These are phyloP conservation scores for Maniola hyperantus DNA, from an alignment of 2,888 invertebrate species.

Conservation along the genomic window DNA sequence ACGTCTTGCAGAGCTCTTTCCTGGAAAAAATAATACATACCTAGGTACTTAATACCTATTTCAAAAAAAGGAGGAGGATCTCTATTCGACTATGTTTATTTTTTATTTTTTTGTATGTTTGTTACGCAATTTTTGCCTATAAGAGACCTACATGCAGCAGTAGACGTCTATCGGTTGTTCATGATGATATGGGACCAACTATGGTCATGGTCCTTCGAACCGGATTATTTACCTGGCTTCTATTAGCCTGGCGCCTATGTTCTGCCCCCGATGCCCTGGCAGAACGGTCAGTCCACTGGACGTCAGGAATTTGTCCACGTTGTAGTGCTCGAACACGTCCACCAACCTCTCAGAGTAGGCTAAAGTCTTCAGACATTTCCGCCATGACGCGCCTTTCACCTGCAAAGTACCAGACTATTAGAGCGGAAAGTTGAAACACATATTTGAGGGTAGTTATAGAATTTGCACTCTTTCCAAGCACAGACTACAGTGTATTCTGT, in stretches of 20 bases:
- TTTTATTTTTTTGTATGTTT: no score
- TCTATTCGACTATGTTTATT: no score
- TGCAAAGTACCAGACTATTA: conserved; percentile 38
- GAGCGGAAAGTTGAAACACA: not conserved
- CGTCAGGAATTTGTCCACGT: conserved; percentile 61
- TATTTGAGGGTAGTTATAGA: no score
- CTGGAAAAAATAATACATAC: conserved; percentile 55
- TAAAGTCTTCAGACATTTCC: conserved; percentile 57
- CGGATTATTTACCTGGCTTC: conserved; percentile 62
- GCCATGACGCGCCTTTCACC: conserved; percentile 65
- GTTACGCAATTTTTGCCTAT: no score
- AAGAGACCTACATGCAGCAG: no score
- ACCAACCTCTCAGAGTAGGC: conserved; percentile 54
- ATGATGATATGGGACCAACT: no score
- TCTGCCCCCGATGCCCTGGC: conserved; percentile 66
- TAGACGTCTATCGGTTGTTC: no score
- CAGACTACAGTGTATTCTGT: no score
- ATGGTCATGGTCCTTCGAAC: no score
- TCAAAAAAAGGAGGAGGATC: no score
- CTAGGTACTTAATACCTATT: no score
- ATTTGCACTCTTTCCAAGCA: no score
- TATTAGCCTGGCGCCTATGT: conserved; percentile 68
- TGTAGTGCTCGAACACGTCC: conserved; percentile 62
- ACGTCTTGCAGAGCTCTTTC: conserved; percentile 54
- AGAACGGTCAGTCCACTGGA: conserved; percentile 71